Percentiles rank a stretch among this genome's conserved stretches.
Conservation (phyloP, 1,140 invertebrate genomes). For the Mylabris phalerata region DNA sequence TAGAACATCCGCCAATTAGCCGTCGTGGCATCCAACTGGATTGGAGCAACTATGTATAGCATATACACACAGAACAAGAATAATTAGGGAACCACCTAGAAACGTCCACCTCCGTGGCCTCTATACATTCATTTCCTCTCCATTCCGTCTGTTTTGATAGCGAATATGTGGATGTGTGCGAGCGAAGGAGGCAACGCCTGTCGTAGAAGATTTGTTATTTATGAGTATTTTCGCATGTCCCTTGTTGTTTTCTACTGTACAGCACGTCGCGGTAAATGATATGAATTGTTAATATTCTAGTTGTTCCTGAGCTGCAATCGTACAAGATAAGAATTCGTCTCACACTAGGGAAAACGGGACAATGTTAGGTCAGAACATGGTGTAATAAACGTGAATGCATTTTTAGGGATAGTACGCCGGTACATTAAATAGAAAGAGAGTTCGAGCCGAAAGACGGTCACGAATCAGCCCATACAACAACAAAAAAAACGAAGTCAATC, state of each 20-base stretch:
- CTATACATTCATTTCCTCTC: not conserved
- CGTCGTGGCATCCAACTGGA: constrained; percentile 26
- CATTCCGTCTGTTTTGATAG: not conserved
- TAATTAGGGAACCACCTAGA: constrained; percentile 14
- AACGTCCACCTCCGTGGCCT: constrained; percentile 4
- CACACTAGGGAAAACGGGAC: constrained; percentile 18
- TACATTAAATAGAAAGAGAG: too few species aligned
- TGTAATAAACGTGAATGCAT: constrained; percentile 7
- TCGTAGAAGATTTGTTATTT: constrained; percentile 13
- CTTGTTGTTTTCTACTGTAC: constrained; percentile 9
- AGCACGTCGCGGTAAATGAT: constrained; percentile 20
- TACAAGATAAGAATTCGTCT: constrained; percentile 15
- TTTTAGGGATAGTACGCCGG: too few species aligned
- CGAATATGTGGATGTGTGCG: not conserved
- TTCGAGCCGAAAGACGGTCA: too few species aligned
- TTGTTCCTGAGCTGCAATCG: constrained; percentile 19
- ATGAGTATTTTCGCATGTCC: constrained; percentile 21
- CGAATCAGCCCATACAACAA: too few species aligned
- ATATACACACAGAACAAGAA: constrained; percentile 8
- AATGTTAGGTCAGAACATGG: not conserved
- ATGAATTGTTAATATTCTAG: constrained; percentile 24
- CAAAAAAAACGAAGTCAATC: too few species aligned
- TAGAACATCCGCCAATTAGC: constrained; percentile 35
- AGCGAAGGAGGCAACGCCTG: constrained; percentile 5
- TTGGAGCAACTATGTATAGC: constrained; percentile 20